phyloP scores from a whole-genome alignment of 2,797 vertebrate genomes.

The Darevskia mixta region DNA sequence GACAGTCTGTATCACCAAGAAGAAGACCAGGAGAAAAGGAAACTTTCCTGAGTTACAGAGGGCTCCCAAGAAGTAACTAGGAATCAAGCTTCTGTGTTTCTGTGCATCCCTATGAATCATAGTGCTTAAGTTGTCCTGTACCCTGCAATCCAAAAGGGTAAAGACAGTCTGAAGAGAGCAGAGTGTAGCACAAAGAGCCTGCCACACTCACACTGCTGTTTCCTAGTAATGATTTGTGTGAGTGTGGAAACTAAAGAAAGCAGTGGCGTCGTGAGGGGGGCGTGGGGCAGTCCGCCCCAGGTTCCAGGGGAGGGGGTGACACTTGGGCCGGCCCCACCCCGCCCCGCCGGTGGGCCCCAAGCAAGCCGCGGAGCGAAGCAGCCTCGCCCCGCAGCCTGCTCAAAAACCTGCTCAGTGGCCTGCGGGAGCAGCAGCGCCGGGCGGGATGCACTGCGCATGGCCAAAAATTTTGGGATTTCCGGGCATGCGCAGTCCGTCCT shows the following conservation, averaged over 20 bases:
- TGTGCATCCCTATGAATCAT: background rate
- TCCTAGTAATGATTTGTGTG: background rate
- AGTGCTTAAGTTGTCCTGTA: background rate
- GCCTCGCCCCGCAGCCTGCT: no score
- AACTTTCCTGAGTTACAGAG: background rate
- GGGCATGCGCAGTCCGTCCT: no score
- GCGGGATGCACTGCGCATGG: no score
- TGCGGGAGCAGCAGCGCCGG: no score
- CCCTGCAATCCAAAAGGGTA: background rate
- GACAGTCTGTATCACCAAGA: background rate
- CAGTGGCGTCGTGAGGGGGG: no score
- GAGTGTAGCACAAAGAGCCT: background rate
- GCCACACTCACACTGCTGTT: background rate
- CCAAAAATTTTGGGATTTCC: no score
- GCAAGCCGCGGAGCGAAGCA: no score
- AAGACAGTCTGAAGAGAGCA: background rate
- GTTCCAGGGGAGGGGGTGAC: no score
- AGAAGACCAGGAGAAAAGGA: background rate
- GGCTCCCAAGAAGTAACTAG: background rate
- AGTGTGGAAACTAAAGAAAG: background rate
- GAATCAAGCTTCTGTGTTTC: background rate
- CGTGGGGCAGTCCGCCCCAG: no score
- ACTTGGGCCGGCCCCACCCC: no score
- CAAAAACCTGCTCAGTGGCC: no score
- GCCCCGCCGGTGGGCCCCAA: no score